A percentile compares a stretch with the other conserved stretches of the same genome.
Conservation (phyloP, 2,888 invertebrate species). For the Clanis bilineata region DNA sequence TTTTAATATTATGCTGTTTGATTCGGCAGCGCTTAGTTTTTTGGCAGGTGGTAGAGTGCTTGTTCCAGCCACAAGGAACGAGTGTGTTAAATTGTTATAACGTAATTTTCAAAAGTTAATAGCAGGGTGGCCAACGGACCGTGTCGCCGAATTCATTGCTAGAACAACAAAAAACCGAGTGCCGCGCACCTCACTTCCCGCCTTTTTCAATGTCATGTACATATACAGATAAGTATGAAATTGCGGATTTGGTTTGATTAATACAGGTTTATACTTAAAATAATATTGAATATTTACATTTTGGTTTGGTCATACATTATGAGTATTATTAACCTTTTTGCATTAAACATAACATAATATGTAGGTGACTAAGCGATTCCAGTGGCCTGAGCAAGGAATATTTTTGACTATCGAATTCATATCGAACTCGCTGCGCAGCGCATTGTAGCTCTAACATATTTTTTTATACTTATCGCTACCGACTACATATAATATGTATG, state of each 20-base stretch:
- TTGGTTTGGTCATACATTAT: background rate
- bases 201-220: conserved; percentile 19
- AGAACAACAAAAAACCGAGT: conserved; percentile 17
- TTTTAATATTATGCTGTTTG: too few relatives aligned
- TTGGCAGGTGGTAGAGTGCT: background rate
- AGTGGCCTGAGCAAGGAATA: too few relatives aligned
- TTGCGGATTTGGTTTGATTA: background rate
- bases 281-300: background rate
- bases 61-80: background rate
- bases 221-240: background rate
- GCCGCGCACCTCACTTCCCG: conserved; percentile 18
- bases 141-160: conserved; percentile 21
- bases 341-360: too few relatives aligned
- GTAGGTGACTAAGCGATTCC: too few relatives aligned
- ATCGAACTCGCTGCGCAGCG: too few relatives aligned
- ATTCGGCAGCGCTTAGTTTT: background rate
- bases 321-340: too few relatives aligned
- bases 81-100: conserved; percentile 11
- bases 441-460: too few relatives aligned
- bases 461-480: too few relatives aligned
- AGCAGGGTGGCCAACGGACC: conserved; percentile 17
- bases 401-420: too few relatives aligned
- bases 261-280: too few relatives aligned
- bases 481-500: too few relatives aligned
- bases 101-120: conserved; percentile 19